Conservation (phyloP, 2,113 vertebrate genomes). For the Melospiza melodia region DNA sequence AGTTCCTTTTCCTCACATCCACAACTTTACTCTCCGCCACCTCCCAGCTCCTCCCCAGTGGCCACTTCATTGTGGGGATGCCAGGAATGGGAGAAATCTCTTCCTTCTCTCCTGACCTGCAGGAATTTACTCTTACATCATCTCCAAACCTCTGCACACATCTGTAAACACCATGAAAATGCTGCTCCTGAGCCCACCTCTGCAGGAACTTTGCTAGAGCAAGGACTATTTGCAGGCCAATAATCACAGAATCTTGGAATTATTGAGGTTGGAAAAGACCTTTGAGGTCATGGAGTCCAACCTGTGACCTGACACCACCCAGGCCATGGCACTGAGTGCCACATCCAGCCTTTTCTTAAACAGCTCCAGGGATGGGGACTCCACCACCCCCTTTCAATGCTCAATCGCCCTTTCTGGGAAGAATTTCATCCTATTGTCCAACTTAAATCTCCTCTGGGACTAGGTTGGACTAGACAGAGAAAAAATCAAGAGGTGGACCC, state of each 20-base stretch:
- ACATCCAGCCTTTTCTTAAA: background rate
- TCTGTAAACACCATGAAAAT: fast-evolving
- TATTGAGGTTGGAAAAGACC: background rate
- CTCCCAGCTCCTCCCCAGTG: fast-evolving
- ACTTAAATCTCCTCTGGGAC: background rate
- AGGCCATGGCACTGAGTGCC: background rate
- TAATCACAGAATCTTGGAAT: background rate
- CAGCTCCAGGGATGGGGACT: background rate
- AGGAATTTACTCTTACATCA: background rate
- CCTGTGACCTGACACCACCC: background rate
- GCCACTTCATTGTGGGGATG: background rate
- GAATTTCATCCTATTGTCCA: background rate
- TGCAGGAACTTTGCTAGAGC: background rate
- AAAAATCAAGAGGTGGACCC: background rate
- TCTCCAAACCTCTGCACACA: background rate
- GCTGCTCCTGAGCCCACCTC: background rate
- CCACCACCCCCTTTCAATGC: background rate
- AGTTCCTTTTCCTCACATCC: background rate
- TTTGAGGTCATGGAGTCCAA: background rate
- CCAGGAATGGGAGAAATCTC: background rate
- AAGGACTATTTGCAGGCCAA: background rate
- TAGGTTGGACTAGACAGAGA: background rate
- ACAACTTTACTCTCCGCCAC: fast-evolving
- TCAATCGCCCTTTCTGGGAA: background rate
- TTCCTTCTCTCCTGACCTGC: background rate